Conservation (phyloP, 2,888 invertebrate species). For the Callinectes sapidus region DNA sequence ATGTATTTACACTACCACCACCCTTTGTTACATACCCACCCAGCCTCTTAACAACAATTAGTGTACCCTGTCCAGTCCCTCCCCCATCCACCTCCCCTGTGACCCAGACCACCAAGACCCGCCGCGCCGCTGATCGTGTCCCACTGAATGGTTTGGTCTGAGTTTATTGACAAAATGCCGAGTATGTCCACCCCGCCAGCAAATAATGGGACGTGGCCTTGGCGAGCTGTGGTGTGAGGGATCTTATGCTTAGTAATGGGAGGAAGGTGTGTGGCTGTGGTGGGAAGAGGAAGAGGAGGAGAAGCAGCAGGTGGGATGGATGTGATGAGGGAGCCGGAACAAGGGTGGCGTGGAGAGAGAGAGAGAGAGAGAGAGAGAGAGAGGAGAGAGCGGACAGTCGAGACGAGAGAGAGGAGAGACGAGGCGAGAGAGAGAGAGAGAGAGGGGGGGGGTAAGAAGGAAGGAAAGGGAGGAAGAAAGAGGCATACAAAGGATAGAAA, state of each 20-base stretch:
- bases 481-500: background rate
- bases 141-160: background rate
- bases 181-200: background rate
- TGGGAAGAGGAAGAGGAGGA: background rate
- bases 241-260: background rate
- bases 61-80: background rate
- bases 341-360: too few relatives aligned
- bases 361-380: background rate
- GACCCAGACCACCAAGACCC: background rate
- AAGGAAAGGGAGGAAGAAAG: background rate
- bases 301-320: background rate
- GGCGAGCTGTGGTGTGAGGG: background rate
- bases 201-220: background rate
- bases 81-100: background rate
- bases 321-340: too few relatives aligned
- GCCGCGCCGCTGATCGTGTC: background rate
- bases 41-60: background rate
- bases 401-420: background rate
- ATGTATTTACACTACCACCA: background rate
- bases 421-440: background rate
- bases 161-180: slow-evolving; percentile 16
- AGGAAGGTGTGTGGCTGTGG: background rate
- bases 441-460: too few relatives aligned
- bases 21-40: background rate
- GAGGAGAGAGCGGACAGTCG: background rate